These are phyloP conservation scores for Sisyra nigra DNA, from an alignment of 2,888 invertebrate species.

Conservation along the genomic window DNA sequence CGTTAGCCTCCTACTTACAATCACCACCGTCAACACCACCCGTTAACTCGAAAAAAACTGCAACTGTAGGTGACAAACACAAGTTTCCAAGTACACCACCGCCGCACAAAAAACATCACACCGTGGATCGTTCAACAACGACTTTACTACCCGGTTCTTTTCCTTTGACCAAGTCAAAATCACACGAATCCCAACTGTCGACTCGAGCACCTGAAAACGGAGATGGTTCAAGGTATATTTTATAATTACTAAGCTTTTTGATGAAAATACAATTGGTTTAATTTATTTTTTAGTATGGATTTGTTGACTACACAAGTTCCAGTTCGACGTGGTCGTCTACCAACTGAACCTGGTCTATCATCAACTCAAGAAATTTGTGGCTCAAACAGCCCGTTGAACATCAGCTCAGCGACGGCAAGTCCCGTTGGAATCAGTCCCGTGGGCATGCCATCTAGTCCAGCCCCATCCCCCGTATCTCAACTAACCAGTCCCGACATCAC, in stretches of 20 bases:
- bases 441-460: slow-evolving; percentile 1
- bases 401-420: slow-evolving; percentile 2
- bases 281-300: slow-evolving; percentile 3
- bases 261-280: no score
- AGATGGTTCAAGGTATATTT: slow-evolving; percentile 24
- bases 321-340: slow-evolving; percentile 32
- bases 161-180: slow-evolving; percentile 76
- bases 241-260: background rate
- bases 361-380: slow-evolving; percentile 24
- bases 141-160: slow-evolving; percentile 32
- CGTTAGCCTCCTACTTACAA: slow-evolving; percentile 33
- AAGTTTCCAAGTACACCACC: slow-evolving; percentile 74
- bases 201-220: slow-evolving; percentile 42
- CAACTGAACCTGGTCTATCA: slow-evolving; percentile 41
- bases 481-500: slow-evolving; percentile 1
- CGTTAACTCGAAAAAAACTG: slow-evolving; percentile 20
- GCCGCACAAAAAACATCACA: slow-evolving; percentile 56
- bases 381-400: slow-evolving; percentile 2
- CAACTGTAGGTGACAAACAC: slow-evolving; percentile 24
- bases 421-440: slow-evolving; percentile 1
- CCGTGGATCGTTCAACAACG: slow-evolving; percentile 22
- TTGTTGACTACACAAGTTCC: slow-evolving; percentile 10
- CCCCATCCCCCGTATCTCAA: background rate
- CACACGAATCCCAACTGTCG: slow-evolving; percentile 79
- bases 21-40: slow-evolving; percentile 33